Conservation (phyloP, 2,797 vertebrate genomes). For the Pangasius krempfi region DNA sequence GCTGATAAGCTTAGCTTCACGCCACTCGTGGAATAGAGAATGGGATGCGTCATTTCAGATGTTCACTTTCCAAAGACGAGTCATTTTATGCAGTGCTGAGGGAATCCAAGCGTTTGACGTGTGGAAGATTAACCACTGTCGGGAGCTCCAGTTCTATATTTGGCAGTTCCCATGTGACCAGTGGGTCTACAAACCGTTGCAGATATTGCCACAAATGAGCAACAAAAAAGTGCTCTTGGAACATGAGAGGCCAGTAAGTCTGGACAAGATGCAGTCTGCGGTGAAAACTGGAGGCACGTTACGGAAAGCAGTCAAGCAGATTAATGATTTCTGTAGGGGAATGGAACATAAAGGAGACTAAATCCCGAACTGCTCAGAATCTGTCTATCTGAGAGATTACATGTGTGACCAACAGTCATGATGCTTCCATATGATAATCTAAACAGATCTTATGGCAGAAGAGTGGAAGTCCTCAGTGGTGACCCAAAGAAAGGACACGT, state of each 20-base stretch:
- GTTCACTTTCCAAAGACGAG: constrained; percentile 27
- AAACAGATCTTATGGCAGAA: constrained; percentile 30
- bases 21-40: neutral
- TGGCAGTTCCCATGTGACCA: constrained; percentile 19
- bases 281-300: constrained; percentile 6
- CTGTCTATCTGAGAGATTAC: neutral
- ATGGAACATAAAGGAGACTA: constrained; percentile 31
- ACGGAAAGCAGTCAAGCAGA: constrained; percentile 27
- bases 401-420: constrained; percentile 23
- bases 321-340: constrained; percentile 15
- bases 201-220: constrained; percentile 30
- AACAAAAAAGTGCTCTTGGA: neutral
- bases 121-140: constrained; percentile 35
- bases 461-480: constrained; percentile 29
- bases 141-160: constrained; percentile 17
- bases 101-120: constrained; percentile 26
- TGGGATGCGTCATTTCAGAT: neutral
- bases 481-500: constrained; percentile 51
- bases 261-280: constrained; percentile 11
- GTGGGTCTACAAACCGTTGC: constrained; percentile 10
- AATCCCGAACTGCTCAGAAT: constrained; percentile 1
- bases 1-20: constrained; percentile 12
- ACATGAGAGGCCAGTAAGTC: constrained; percentile 17
- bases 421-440: constrained; percentile 43
- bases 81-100: neutral